Base-by-base conservation (phyloP, 2,888 invertebrate species). In the Xiphydria camelus region DNA sequence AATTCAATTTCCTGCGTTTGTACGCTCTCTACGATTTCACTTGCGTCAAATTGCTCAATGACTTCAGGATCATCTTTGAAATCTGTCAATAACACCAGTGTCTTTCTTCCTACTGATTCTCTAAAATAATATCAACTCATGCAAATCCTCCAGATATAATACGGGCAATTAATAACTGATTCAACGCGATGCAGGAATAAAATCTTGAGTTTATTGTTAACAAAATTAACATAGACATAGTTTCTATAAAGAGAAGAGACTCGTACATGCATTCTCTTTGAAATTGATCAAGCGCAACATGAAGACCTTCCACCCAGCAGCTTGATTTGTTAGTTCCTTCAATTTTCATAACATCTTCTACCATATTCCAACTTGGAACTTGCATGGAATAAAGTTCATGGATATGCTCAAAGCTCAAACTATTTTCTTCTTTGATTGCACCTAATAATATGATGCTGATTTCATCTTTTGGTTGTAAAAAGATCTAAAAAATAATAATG, bases 291-390 rank as follows among this genome's bases (percentile, higher is more conserved):
- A 60, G 14, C 4, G 57, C 48, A 3, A 47, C 57, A n/a, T 41
- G 9, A 37, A 67, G 40, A 12, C 53, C 59, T 35, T 66, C 55
- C 9, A 63, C 46, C 66, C 66, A 66, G 38, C 55, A 59, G 14
- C 41, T 50, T 17, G 31, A 31, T 14, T 49, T 17, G 15, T 39
- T 21, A 17, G 58, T 61, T 3, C 25, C 3, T 35, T 49, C 0
- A 10, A 66, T 36, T 18, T 35, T 29, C 14, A 51, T 32, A 7
- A 66, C 40, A 12, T 47, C 47, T 21, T 53, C 48, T 17, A 66
- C 22, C 22, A 57, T 40, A 20, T 59, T 44, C 64, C 63, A 67
- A 15, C 49, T 51, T 17, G 59, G 56, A 25, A 53, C 7, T 40
- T 47, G 33, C 18, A 64, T 31, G 6, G 33, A 25, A 26, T 17